Evolutionary conservation across 2,797 vertebrate species (phyloP), one percentile per base, ranked within the genome.

Genomic region (Iguana delicatissima): DNA sequence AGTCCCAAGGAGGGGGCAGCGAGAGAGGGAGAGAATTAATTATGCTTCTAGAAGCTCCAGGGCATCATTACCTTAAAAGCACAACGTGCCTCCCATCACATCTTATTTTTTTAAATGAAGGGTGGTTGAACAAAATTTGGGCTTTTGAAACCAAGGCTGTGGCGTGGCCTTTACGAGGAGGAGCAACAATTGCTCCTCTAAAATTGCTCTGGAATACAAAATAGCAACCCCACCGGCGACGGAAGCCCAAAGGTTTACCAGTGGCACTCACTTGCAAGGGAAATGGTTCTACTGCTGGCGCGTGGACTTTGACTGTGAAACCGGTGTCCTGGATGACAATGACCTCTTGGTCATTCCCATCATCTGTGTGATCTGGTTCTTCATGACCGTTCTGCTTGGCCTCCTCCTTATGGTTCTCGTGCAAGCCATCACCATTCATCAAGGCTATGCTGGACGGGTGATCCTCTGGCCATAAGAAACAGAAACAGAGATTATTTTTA

Each of bases 301-400:
- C 99, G 92, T 98, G 98, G 95, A 99, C 99, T 98, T 99, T 99
- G 90, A 99, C 98, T 0, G 98, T 99, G 95, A 99, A 99, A 91
- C 99, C 99, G 0, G 99, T 99, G 96, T 99, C 99, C 97, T 99
- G 99, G 95, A 99, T 99, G 93, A 99, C 99, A 7, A 99, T 99
- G 94, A 99, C 99, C 96, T 99, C 99, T 96, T 99, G 99, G 92
- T 99, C 99, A 0, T 98, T 98, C 6, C 98, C 97, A 1, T 99
- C 99, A 0, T 99, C 99, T 13, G 96, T 97, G 0, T 95, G 96
- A 0, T 99, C 98, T 0, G 95, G 85, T 86, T 98, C 98, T 4
- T 97, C 95, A 0, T 96, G 97, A n/a, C 98, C 98, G 0, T 99
- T 98, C 95, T 98, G 98, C 93, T 97, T 97, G 0, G 96, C 67